A percentile compares a stretch with the other conserved stretches of the same genome.
phyloP scores from a whole-genome alignment of 2,113 vertebrate genomes.

The Trichechus manatus region DNA sequence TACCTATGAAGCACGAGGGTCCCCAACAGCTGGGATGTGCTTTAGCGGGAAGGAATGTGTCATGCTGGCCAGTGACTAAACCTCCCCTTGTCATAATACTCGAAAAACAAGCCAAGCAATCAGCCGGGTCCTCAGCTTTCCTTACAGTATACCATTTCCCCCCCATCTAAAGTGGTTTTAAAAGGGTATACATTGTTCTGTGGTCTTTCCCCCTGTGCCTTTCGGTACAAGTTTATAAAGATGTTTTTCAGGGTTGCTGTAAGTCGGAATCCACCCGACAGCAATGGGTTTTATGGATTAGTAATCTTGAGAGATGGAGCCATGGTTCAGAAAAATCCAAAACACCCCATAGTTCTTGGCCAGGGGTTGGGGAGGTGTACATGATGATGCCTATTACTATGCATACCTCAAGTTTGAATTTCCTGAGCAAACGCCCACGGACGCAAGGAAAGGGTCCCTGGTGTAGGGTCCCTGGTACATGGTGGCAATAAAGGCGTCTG shows the following conservation, averaged over 20 bases:
- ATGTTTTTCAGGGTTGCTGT: neutral
- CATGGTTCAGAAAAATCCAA: neutral
- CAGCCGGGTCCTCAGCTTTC: neutral
- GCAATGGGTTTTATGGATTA: neutral
- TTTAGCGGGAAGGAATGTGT: neutral
- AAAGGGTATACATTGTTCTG: neutral
- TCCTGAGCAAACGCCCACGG: neutral
- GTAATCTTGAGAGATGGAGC: neutral
- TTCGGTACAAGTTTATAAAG: neutral
- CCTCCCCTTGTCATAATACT: neutral
- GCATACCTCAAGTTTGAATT: neutral
- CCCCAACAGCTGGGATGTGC: neutral
- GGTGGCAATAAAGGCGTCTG: neutral
- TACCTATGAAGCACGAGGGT: no score
- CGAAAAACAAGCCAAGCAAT: neutral
- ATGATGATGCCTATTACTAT: fast-evolving
- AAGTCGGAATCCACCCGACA: neutral
- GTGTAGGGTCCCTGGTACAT: no score
- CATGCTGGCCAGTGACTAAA: fast-evolving
- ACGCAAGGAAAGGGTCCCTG: neutral
- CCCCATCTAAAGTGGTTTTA: neutral
- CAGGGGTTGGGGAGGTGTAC: neutral
- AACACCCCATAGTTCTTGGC: neutral
- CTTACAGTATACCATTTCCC: no score
- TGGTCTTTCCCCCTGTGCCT: neutral